These are phyloP conservation scores for Dasypolia templi DNA, from an alignment of 2,888 invertebrate species.

Conservation along the genomic window DNA sequence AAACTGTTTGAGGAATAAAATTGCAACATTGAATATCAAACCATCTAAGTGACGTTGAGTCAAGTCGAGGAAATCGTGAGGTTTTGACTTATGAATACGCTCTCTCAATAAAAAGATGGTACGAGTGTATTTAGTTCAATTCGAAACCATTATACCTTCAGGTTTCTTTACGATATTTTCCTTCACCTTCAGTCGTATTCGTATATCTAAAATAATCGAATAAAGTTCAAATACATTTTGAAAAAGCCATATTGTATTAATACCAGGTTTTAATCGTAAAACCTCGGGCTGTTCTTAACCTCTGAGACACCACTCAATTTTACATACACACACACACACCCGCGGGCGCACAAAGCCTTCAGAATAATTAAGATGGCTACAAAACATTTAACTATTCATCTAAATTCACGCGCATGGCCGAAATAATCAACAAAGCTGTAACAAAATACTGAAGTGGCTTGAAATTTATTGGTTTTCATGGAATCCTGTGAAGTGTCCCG, in stretches of 20 bases:
- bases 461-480: slow-evolving; percentile 56
- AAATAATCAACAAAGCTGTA: slow-evolving; percentile 56
- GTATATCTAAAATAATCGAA: background rate
- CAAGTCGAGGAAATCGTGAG: too few species aligned
- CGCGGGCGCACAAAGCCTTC: background rate
- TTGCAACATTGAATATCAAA: too few species aligned
- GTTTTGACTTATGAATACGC: too few species aligned
- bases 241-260: background rate
- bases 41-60: too few species aligned
- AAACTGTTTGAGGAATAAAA: too few species aligned
- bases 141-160: background rate
- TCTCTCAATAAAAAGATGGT: background rate
- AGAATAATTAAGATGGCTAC: slow-evolving; percentile 10
- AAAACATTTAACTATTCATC: slow-evolving; percentile 33
- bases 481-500: slow-evolving; percentile 61
- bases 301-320: background rate
- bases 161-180: background rate
- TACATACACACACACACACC: background rate
- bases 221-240: background rate
- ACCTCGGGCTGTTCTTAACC: background rate
- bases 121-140: background rate
- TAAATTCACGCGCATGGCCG: slow-evolving; percentile 52
- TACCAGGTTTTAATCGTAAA: background rate
- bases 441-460: slow-evolving; percentile 46
- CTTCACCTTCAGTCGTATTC: background rate